phyloP scores from a whole-genome alignment of 2,888 invertebrate species.

The Meandrusa payeni region DNA sequence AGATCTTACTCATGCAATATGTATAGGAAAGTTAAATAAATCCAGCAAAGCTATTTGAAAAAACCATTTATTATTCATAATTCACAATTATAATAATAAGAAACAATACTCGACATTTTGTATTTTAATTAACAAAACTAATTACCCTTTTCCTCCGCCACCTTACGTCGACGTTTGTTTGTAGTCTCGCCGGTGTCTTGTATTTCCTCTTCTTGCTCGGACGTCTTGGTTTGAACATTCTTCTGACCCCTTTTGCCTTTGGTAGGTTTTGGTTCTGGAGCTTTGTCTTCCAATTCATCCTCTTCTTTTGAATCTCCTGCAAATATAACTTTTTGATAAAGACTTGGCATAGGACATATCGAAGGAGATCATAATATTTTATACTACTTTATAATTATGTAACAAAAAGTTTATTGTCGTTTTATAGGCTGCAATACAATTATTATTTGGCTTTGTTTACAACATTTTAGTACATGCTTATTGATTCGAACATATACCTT shows the following conservation, averaged over 20 bases:
- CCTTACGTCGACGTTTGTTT: slow-evolving; percentile 63
- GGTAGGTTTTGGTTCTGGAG: slow-evolving; percentile 48
- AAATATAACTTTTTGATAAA: no score
- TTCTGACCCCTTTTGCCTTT: slow-evolving; percentile 62
- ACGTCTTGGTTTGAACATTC: slow-evolving; percentile 46
- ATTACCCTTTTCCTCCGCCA: slow-evolving; percentile 70
- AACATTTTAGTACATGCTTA: no score
- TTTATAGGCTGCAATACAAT: no score
- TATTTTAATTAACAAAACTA: slow-evolving; percentile 52
- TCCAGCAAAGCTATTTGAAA: slow-evolving; percentile 55
- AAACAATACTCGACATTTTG: slow-evolving; percentile 53
- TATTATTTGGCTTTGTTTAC: no score
- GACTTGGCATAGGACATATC: no score
- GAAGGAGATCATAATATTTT: no score
- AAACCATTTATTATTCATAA: slow-evolving; percentile 67
- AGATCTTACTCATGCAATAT: slow-evolving; percentile 25
- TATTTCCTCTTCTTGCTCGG: slow-evolving; percentile 45
- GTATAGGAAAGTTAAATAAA: slow-evolving; percentile 46
- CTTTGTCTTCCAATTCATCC: slow-evolving; percentile 45
- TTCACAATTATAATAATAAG: slow-evolving; percentile 59
- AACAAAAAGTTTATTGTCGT: no score
- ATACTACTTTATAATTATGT: no score
- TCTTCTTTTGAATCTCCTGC: slow-evolving; percentile 52
- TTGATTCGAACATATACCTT: no score
- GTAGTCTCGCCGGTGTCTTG: slow-evolving; percentile 54